phyloP scores from a whole-genome alignment of 2,113 vertebrate species.

The Cyphomyrus discorhynchus region DNA sequence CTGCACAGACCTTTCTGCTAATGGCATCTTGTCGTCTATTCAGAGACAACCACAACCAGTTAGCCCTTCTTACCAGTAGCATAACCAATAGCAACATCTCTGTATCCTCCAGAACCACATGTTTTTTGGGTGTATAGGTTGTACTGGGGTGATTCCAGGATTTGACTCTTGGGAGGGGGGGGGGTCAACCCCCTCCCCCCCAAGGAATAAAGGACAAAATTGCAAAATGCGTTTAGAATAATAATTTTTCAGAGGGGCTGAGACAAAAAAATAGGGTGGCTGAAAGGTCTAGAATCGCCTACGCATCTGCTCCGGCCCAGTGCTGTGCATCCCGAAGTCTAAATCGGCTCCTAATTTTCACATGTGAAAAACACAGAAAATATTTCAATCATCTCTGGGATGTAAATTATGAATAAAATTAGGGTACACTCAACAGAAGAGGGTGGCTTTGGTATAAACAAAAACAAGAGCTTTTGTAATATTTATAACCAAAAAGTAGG shows the following conservation, averaged over 20 bases:
- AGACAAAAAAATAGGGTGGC: not conserved
- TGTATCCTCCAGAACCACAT: not conserved
- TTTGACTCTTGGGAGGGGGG: not conserved
- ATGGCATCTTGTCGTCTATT: not conserved
- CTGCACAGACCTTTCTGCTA: not conserved
- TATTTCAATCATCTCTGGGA: not conserved
- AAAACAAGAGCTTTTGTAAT: not conserved
- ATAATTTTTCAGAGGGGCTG: not conserved
- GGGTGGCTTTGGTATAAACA: not conserved
- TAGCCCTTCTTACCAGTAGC: not conserved
- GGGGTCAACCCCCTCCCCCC: not conserved
- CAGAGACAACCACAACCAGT: not conserved
- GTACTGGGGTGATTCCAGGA: not conserved
- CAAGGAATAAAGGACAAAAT: not conserved
- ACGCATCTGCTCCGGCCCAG: not conserved
- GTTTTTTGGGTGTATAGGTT: not conserved
- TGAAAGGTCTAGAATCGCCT: not conserved
- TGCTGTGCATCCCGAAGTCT: not conserved
- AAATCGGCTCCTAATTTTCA: not conserved
- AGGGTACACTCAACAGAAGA: not conserved
- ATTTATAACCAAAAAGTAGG: not conserved
- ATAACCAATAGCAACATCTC: not conserved
- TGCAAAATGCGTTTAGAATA: not conserved
- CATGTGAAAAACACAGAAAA: not conserved
- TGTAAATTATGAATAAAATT: not conserved